Evolutionary conservation across 2,797 vertebrate species (phyloP), one percentile per base, ranked within the genome.

Genomic region (Sebastes aleutianus): DNA sequence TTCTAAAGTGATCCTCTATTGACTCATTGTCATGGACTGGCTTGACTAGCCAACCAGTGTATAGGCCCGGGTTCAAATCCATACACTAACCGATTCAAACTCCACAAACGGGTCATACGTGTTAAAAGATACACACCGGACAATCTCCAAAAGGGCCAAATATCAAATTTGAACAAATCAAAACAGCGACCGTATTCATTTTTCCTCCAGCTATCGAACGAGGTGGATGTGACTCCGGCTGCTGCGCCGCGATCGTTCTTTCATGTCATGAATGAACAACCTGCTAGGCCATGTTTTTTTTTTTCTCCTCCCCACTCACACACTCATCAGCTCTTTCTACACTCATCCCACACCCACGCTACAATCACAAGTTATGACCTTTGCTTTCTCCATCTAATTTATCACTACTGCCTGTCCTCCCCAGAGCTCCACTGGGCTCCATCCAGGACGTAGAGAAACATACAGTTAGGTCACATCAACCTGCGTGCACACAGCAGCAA

Each of bases 21-120:
- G 95, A 95, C 94, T 95, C 94, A 96, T 95, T 95, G 94, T 95
- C 94, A 90, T 91, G 88, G 92, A 91, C 83, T 76, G 87, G 93
- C 93, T 93, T 95, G 94, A 83, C 91, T 92, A 87, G 89, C 70
- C 93, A 94, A 95, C 91, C 93, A 92, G 84, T 73, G 71, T 84
- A 53, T 53, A 69, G 81, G 85, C 84, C 72, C 75, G 79, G 85
- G 92, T 93, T 91, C 85, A 93, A 91, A 93, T 93, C 91, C 86
- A 87, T 89, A 87, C 80, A 84, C 85, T 89, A 88, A 92, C 92
- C 75, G 87, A 94, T 93, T 91, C 90, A 84, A 92, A 92, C 88
- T 86, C 86, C 36, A 79, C 86, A 90, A 89, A 88, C 65, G 82
- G 91, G 85, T 88, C 86, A 83, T 57, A 50, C 64, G 90, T 85